Conservation (phyloP, 2,113 vertebrate genomes). For the Sclerurus mexicanus region DNA sequence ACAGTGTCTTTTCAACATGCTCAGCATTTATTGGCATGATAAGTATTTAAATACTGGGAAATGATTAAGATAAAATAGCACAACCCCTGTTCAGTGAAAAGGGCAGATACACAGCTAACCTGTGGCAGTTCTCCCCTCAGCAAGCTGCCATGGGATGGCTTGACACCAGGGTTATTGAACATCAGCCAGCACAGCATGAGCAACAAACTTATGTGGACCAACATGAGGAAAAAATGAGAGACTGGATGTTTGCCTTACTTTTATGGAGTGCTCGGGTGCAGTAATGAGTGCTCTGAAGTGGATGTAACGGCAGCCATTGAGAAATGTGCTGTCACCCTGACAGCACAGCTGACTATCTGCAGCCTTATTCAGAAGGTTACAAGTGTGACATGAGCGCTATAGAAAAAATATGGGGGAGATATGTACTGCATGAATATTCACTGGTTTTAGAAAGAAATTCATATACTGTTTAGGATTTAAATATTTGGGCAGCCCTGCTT, state of each 20-base stretch:
- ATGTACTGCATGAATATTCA: not conserved
- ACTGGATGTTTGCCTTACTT: not conserved
- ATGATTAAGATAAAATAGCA: not conserved
- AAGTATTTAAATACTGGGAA: not conserved
- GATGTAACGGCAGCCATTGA: not conserved
- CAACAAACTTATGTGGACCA: not conserved
- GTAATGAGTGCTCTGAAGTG: not conserved
- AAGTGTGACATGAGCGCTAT: not conserved
- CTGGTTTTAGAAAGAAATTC: not conserved
- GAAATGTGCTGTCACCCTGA: not conserved
- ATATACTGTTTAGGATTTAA: not conserved
- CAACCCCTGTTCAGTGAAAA: not conserved
- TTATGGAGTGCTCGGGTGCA: fast-evolving
- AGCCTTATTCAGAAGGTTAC: not conserved
- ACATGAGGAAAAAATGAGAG: not conserved
- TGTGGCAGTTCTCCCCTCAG: not conserved
- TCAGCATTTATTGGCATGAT: not conserved
- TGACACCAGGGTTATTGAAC: not conserved
- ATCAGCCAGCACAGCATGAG: not conserved
- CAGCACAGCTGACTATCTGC: not conserved
- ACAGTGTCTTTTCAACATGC: not conserved
- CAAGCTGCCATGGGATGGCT: not conserved
- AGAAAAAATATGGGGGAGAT: not conserved
- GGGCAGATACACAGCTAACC: not conserved
- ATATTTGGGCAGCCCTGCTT: not conserved